Conservation (phyloP, 2,888 invertebrate genomes). For the Drosophila setosimentum region DNA sequence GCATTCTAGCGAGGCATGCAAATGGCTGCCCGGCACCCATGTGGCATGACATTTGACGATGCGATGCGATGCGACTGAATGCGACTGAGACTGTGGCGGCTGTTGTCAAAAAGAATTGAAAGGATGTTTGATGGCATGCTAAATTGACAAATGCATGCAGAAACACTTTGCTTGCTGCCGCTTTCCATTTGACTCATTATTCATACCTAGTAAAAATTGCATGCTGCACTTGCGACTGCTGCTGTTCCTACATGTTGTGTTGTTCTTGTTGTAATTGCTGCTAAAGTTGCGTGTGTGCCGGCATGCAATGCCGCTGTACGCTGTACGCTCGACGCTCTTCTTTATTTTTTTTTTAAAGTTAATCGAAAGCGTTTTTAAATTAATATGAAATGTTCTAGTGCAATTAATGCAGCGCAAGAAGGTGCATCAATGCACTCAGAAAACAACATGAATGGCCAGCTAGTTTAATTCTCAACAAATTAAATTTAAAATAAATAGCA, state of each 20-base stretch:
- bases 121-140: slow-evolving; percentile 84
- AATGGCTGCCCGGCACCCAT: slow-evolving; percentile 50
- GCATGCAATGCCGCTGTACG: slow-evolving; percentile 22
- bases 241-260: slow-evolving; percentile 10
- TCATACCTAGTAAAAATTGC: slow-evolving; percentile 67
- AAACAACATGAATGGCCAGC: neutral
- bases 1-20: slow-evolving; percentile 57
- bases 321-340: slow-evolving; percentile 4
- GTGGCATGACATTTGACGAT: slow-evolving; percentile 46
- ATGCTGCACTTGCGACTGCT: slow-evolving; percentile 17
- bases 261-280: slow-evolving; percentile 15
- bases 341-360: neutral
- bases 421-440: slow-evolving; percentile 4
- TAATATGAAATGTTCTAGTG: slow-evolving; percentile 32
- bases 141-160: slow-evolving; percentile 84
- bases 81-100: slow-evolving; percentile 43
- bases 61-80: slow-evolving; percentile 4
- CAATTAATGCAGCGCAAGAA: slow-evolving; percentile 16
- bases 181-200: slow-evolving; percentile 61
- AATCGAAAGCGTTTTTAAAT: slow-evolving; percentile 27
- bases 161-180: slow-evolving; percentile 58
- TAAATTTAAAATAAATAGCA: neutral
- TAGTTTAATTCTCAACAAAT: neutral
- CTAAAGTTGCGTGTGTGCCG: slow-evolving; percentile 26
- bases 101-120: slow-evolving; percentile 75